These are phyloP conservation scores for Ctena decussata DNA, from an alignment of 2,888 invertebrate species.

Conservation along the genomic window DNA sequence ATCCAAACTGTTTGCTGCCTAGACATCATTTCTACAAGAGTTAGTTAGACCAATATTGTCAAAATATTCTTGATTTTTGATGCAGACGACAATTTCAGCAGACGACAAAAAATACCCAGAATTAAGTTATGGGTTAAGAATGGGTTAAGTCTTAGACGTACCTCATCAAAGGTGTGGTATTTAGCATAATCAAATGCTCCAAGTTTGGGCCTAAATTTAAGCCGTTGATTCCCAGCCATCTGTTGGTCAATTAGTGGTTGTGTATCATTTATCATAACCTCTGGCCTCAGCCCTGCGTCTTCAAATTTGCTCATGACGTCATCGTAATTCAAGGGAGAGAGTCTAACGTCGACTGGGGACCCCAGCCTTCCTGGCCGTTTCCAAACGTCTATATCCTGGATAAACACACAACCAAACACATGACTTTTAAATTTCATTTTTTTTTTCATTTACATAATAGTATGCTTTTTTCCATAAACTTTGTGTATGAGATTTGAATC, in stretches of 20 bases:
- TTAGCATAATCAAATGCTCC: conserved; percentile 62
- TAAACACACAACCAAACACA: no score
- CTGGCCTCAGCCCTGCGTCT: conserved; percentile 15
- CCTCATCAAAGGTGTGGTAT: conserved; percentile 68
- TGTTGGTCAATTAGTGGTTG: conserved; percentile 57
- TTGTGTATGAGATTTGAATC: no score
- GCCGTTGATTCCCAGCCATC: not conserved
- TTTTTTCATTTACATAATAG: no score
- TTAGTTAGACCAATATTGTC: no score
- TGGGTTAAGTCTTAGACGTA: conserved; percentile 31
- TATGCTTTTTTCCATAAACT: no score
- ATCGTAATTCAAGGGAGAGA: conserved; percentile 36
- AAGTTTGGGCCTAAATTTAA: not conserved
- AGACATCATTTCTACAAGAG: no score
- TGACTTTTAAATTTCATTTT: no score
- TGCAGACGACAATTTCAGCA: no score
- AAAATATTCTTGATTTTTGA: no score
- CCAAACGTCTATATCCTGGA: conserved; percentile 50
- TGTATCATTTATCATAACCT: conserved; percentile 55
- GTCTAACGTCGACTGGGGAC: conserved; percentile 38
- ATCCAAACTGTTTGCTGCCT: no score
- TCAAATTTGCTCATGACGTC: conserved; percentile 26
- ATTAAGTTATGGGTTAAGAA: no score
- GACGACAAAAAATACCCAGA: no score
- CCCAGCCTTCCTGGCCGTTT: conserved; percentile 27